Conservation (phyloP, 30 jellyfish, hydroid and myxozoan genomes). For the Chrysaora quinquecirrha region DNA sequence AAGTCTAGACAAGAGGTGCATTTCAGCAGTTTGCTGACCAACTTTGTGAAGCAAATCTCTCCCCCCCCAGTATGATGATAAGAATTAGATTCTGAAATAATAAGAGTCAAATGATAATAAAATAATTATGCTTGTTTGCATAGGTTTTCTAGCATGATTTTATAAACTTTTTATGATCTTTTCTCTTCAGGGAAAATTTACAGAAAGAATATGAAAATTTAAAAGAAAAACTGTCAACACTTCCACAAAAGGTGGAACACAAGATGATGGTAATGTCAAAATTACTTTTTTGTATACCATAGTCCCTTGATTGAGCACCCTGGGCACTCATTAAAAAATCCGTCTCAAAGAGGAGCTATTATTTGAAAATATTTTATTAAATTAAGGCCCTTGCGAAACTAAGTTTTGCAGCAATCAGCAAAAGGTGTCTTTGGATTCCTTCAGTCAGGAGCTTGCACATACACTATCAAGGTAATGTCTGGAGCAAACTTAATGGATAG, state of each 20-base stretch:
- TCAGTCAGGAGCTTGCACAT: not conserved
- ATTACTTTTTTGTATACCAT: too few relatives aligned
- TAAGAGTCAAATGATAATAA: not conserved
- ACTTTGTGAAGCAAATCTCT: too few relatives aligned
- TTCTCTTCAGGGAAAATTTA: slow-evolving; percentile 50
- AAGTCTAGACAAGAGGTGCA: too few relatives aligned
- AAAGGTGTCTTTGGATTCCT: not conserved
- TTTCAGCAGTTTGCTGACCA: too few relatives aligned
- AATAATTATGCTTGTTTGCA: not conserved
- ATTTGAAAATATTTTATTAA: not conserved
- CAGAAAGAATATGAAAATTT: slow-evolving; percentile 59
- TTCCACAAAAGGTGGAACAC: slow-evolving; percentile 66
- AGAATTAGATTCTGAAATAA: not conserved
- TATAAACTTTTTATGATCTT: too few relatives aligned
- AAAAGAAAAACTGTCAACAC: slow-evolving; percentile 33
- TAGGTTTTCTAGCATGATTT: too few relatives aligned
- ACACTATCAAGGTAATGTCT: too few relatives aligned
- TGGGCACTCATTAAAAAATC: too few relatives aligned
- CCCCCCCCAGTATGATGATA: not conserved
- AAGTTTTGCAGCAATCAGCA: too few relatives aligned
- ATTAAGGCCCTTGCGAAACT: not conserved
- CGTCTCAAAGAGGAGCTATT: too few relatives aligned
- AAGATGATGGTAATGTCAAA: slow-evolving; percentile 58
- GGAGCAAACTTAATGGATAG: too few relatives aligned
- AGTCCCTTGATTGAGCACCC: too few relatives aligned